phyloP scores from a whole-genome alignment of 2,113 vertebrate species.

The Tautogolabrus adspersus region DNA sequence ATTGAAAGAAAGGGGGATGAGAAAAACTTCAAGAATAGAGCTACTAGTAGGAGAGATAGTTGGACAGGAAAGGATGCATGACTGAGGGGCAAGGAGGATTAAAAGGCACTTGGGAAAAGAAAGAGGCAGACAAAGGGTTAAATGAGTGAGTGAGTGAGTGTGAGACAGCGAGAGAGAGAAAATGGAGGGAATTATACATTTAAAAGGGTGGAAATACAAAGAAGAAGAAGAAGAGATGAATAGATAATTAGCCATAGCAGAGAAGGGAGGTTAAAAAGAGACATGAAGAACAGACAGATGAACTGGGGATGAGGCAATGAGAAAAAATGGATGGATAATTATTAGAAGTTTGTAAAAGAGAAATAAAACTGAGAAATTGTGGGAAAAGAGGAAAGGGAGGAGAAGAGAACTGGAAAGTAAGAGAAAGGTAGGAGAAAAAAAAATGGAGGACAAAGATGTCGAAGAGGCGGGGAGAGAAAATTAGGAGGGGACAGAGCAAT shows the following conservation, averaged over 20 bases:
- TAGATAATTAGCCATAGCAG: not conserved
- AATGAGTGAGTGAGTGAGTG: not conserved
- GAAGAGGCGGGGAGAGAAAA: not conserved
- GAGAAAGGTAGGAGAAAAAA: not conserved
- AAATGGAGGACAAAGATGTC: not conserved
- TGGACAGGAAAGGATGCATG: not conserved
- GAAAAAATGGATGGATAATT: not conserved
- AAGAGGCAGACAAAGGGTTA: not conserved
- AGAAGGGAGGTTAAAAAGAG: not conserved
- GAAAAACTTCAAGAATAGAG: not conserved
- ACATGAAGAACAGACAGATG: not conserved
- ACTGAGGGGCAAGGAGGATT: not conserved
- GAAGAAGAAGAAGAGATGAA: not conserved
- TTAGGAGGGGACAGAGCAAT: slow-evolving; percentile 20
- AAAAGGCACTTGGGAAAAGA: not conserved
- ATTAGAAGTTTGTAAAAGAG: no score
- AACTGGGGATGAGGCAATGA: not conserved
- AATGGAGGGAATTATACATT: not conserved
- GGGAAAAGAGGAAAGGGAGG: not conserved
- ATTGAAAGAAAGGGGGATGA: not conserved
- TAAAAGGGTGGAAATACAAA: not conserved
- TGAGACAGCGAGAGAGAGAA: not conserved
- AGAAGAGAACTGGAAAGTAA: no score
- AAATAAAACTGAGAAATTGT: no score
- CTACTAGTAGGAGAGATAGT: not conserved